Conservation (phyloP, 2,888 invertebrate genomes). For the Caenorhabditis doughertyi region DNA sequence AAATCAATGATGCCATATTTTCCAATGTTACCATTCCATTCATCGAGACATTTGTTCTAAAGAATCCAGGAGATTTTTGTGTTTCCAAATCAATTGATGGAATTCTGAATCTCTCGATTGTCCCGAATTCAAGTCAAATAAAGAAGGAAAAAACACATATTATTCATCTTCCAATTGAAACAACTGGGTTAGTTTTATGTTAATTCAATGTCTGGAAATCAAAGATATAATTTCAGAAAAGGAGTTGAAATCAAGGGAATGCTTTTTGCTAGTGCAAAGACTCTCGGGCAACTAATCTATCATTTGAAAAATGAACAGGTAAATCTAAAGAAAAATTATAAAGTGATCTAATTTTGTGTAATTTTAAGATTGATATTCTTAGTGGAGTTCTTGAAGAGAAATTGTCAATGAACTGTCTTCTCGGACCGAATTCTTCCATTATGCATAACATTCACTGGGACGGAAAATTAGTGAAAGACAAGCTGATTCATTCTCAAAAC, state of each 20-base stretch:
- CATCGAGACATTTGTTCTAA: conserved; percentile 29
- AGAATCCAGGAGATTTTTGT: conserved; percentile 44
- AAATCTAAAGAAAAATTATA: not conserved
- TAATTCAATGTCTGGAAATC: not conserved
- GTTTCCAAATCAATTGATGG: conserved; percentile 12
- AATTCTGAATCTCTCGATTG: conserved; percentile 11
- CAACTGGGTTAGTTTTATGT: not conserved
- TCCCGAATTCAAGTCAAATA: not conserved
- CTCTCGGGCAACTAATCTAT: conserved; percentile 13
- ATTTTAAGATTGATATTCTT: conserved; percentile 34
- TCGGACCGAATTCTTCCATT: not conserved
- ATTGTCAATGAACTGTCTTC: conserved; percentile 14
- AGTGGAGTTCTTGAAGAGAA: conserved; percentile 33
- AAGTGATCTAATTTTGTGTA: no score
- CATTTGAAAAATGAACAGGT: conserved; percentile 26
- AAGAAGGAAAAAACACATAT: conserved; percentile 6
- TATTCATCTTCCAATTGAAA: conserved; percentile 15
- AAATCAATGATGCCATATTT: conserved; percentile 21
- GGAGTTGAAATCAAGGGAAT: conserved; percentile 14
- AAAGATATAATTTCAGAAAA: conserved; percentile 22
- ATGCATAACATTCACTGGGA: conserved; percentile 19
- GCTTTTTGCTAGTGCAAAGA: conserved; percentile 26
- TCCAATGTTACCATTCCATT: conserved; percentile 23
- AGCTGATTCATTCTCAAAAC: not conserved
- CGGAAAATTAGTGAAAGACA: not conserved